Conservation (phyloP, 2,113 vertebrate species). For the Capreolus pygargus region DNA sequence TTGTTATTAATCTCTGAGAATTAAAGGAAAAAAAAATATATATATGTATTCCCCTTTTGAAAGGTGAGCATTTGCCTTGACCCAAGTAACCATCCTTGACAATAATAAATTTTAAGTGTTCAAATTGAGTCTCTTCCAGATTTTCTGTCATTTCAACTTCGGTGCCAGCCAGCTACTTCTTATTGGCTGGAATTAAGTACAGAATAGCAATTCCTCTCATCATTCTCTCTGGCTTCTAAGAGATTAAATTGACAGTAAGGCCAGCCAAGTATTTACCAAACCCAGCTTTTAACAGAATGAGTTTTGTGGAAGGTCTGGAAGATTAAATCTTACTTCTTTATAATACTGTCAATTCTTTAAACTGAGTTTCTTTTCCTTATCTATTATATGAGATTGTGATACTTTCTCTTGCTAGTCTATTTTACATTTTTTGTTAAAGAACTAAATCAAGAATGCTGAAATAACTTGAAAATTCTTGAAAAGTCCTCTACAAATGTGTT, state of each 20-base stretch:
- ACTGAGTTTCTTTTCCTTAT: not conserved
- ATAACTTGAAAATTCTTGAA: not conserved
- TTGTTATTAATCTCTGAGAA: not conserved
- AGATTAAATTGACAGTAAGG: constrained; percentile 17
- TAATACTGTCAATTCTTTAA: not conserved
- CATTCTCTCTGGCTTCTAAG: not conserved
- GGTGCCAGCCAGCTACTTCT: not conserved
- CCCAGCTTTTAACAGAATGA: constrained; percentile 36
- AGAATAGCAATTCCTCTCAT: not conserved
- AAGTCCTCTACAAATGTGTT: not conserved
- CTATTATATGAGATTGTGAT: not conserved
- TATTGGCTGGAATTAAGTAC: not conserved
- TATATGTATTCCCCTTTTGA: not conserved
- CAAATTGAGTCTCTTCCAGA: not conserved
- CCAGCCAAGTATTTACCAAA: constrained; percentile 12
- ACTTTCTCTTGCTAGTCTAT: not conserved
- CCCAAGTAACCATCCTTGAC: not conserved
- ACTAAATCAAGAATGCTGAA: not conserved
- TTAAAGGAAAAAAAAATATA: not conserved
- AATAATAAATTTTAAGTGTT: not conserved
- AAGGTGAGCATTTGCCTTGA: not conserved
- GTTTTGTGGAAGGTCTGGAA: not conserved
- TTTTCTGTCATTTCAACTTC: constrained; percentile 18
- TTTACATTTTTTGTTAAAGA: not conserved
- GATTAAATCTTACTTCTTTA: not conserved